A percentile compares a stretch with the other conserved stretches of the same genome.
These are phyloP conservation scores for Aurelia coerulea DNA, from an alignment of 30 jellyfish, hydroid and myxozoan species.

Conservation along the genomic window DNA sequence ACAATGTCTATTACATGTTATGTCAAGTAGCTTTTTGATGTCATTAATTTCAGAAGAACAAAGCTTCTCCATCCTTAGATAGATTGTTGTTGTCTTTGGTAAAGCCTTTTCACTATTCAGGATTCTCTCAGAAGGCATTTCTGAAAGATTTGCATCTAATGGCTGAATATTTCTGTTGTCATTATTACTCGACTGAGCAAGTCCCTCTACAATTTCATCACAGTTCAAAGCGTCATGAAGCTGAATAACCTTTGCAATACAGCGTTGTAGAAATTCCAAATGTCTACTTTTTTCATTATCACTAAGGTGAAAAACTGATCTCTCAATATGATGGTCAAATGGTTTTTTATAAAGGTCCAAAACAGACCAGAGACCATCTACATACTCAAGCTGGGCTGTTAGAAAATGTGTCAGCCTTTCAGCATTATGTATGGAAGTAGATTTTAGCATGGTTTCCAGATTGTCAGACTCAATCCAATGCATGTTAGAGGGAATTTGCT, in stretches of 20 bases:
- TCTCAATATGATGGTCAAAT: too few species aligned
- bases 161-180: background rate
- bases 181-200: constrained; percentile 7
- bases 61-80: background rate
- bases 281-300: too few species aligned
- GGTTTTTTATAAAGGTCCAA: too few species aligned
- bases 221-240: background rate
- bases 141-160: background rate
- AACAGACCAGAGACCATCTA: background rate
- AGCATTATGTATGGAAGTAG: too few species aligned
- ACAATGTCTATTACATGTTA: background rate
- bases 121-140: too few species aligned
- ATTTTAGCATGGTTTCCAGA: constrained; percentile 21
- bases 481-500: background rate
- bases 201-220: background rate
- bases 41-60: background rate
- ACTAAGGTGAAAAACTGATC: too few species aligned
- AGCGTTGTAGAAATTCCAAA: too few species aligned
- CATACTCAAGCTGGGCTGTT: too few species aligned
- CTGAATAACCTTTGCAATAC: background rate
- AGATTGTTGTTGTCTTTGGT: too few species aligned
- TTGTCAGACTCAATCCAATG: constrained; percentile 44
- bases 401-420: too few species aligned
- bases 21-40: background rate
- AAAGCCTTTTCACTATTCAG: too few species aligned